Evolutionary conservation across 2,797 vertebrate species (phyloP).

Genomic region (Lindbergichthys nudifrons): DNA sequence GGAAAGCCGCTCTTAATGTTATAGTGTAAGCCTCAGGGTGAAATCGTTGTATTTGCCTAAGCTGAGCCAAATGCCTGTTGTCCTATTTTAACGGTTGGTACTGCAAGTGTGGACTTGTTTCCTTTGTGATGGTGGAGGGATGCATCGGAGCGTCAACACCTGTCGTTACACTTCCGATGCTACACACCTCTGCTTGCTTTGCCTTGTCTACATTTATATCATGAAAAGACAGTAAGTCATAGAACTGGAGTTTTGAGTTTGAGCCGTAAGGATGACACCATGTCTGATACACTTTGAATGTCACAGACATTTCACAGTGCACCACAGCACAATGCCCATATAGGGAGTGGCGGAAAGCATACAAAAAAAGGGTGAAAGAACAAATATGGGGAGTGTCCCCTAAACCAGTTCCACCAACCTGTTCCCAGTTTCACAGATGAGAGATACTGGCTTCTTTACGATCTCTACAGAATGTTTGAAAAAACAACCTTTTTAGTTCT

Average conservation of each 20-base stretch:
- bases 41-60: slow-evolving; percentile 53
- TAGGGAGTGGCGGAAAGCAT: slow-evolving; percentile 60
- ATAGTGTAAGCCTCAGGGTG: slow-evolving; percentile 58
- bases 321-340: slow-evolving; percentile 46
- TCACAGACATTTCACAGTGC: background rate
- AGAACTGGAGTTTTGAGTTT: slow-evolving; percentile 29
- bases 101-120: slow-evolving; percentile 74
- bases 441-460: slow-evolving; percentile 54
- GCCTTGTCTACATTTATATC: background rate
- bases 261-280: background rate
- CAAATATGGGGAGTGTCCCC: slow-evolving; percentile 68
- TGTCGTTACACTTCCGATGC: slow-evolving; percentile 25
- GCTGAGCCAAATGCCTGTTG: slow-evolving; percentile 66
- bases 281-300: slow-evolving; percentile 6
- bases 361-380: slow-evolving; percentile 31
- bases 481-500: slow-evolving; percentile 11
- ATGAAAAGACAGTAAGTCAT: background rate
- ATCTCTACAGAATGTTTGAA: slow-evolving; percentile 43
- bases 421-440: slow-evolving; percentile 72
- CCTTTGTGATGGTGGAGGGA: slow-evolving; percentile 53
- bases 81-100: slow-evolving; percentile 76
- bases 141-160: slow-evolving; percentile 27
- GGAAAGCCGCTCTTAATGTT: slow-evolving; percentile 41
- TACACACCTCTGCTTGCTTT: background rate
- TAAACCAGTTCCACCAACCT: slow-evolving; percentile 80